phyloP scores from a whole-genome alignment of 2,888 invertebrate species.

The Orthosia cruda region DNA sequence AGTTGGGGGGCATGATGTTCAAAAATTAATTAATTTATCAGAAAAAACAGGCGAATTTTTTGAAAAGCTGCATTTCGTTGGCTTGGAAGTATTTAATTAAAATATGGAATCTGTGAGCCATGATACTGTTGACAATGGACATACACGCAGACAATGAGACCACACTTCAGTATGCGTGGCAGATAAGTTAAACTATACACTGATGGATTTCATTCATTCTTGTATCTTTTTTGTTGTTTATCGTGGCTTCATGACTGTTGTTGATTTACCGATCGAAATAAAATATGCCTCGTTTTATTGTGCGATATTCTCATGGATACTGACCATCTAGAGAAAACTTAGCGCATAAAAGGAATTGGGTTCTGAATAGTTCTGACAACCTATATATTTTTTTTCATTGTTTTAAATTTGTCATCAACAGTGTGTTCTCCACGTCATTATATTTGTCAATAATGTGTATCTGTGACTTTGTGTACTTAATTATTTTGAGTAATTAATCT shows the following conservation, averaged over 20 bases:
- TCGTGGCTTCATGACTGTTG: background rate
- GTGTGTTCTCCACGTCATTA: too few relatives aligned
- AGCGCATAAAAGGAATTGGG: too few relatives aligned
- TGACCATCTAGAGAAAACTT: background rate
- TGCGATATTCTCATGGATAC: background rate
- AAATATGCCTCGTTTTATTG: background rate
- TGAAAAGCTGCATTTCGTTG: slow-evolving; percentile 11
- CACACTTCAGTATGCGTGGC: background rate
- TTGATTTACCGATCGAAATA: background rate
- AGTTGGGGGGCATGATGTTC: slow-evolving; percentile 21
- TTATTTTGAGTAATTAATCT: background rate
- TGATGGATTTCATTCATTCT: slow-evolving; percentile 1
- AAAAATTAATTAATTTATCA: slow-evolving; percentile 24
- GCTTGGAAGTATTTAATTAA: slow-evolving; percentile 30
- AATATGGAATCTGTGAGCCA: slow-evolving; percentile 24
- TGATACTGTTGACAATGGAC: slow-evolving; percentile 13
- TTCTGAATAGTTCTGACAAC: too few relatives aligned
- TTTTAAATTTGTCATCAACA: background rate
- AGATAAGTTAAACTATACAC: slow-evolving; percentile 32
- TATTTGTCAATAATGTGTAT: too few relatives aligned
- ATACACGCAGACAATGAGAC: slow-evolving; percentile 27
- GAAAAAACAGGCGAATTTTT: slow-evolving; percentile 14
- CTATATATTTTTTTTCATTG: too few relatives aligned
- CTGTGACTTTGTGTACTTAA: background rate
- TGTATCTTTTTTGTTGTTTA: slow-evolving; percentile 4